These are phyloP conservation scores for Ephydatia muelleri DNA, from an alignment of 37 sponge, comb jelly and placozoan species.

Conservation along the genomic window DNA sequence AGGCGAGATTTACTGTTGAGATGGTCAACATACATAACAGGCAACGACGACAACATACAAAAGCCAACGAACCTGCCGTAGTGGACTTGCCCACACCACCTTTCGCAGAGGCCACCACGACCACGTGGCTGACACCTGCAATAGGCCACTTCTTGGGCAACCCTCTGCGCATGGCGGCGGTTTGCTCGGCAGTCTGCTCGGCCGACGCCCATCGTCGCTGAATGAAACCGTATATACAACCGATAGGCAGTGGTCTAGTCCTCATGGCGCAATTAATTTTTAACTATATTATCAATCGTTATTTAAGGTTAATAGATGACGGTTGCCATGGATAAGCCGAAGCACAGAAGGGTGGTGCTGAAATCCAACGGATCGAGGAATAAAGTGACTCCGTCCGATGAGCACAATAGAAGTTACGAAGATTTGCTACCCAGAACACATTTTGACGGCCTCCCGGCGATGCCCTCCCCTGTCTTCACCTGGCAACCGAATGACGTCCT, in stretches of 20 bases:
- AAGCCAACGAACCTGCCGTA: slow-evolving; percentile 66
- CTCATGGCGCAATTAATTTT: neutral
- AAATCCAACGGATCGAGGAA: slow-evolving; percentile 14
- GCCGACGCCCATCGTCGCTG: neutral
- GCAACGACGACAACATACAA: neutral
- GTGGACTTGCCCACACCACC: slow-evolving; percentile 99
- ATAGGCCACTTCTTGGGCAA: slow-evolving; percentile 91
- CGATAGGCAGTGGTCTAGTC: neutral
- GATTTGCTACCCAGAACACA: neutral
- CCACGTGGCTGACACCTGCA: slow-evolving; percentile 84
- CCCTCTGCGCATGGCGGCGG: slow-evolving; percentile 35
- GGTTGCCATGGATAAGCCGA: slow-evolving; percentile 28
- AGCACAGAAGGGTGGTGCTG: slow-evolving; percentile 21
- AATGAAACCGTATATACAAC: neutral
- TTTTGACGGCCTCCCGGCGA: neutral
- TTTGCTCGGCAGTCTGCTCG: neutral
- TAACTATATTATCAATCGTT: neutral
- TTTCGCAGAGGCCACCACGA: slow-evolving; percentile 96
- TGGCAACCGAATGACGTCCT: neutral
- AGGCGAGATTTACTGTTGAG: slow-evolving; percentile 58
- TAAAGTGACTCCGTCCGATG: neutral
- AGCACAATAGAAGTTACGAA: neutral
- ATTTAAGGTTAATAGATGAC: neutral
- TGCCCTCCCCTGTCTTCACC: neutral
- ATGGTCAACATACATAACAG: neutral